Conservation (phyloP, 92 coral and sea anemone genomes). For the Phenganax subtilis region DNA sequence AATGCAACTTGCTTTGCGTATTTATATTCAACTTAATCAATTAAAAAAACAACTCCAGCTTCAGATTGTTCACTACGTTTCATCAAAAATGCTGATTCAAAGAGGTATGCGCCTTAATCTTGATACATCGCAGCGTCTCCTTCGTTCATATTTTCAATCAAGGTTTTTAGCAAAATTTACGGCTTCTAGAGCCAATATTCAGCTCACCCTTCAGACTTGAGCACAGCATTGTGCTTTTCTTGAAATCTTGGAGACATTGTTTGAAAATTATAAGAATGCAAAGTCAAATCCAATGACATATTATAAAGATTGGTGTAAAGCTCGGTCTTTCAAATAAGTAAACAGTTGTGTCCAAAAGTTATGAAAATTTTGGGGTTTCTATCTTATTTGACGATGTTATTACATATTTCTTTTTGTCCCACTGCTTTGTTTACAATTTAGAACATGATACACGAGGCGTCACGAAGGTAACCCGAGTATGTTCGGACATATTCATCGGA, state of each 20-base stretch:
- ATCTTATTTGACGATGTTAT: too few relatives aligned
- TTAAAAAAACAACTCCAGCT: conserved; percentile 16
- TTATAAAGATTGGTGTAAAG: background rate
- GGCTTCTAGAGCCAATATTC: conserved; percentile 40
- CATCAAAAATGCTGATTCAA: conserved; percentile 21
- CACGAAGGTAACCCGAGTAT: too few relatives aligned
- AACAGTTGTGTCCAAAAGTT: conserved; percentile 35
- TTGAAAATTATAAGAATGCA: conserved; percentile 6
- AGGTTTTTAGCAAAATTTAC: conserved; percentile 17
- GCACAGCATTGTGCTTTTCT: background rate
- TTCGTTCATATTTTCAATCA: conserved; percentile 22
- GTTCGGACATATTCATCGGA: too few relatives aligned
- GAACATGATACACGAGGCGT: too few relatives aligned
- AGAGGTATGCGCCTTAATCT: conserved; percentile 20
- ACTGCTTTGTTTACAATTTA: too few relatives aligned
- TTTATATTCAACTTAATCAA: conserved; percentile 10
- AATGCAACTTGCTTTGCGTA: conserved; percentile 28
- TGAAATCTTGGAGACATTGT: background rate
- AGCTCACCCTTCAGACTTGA: background rate
- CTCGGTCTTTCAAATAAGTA: conserved; percentile 13
- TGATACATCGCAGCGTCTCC: conserved; percentile 24
- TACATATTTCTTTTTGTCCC: too few relatives aligned
- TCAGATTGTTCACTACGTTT: conserved; percentile 10
- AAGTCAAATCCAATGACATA: conserved; percentile 22
- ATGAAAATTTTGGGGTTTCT: background rate